Evolutionary conservation across 2,113 vertebrate species (phyloP).

Genomic region (Neotoma lepida): DNA sequence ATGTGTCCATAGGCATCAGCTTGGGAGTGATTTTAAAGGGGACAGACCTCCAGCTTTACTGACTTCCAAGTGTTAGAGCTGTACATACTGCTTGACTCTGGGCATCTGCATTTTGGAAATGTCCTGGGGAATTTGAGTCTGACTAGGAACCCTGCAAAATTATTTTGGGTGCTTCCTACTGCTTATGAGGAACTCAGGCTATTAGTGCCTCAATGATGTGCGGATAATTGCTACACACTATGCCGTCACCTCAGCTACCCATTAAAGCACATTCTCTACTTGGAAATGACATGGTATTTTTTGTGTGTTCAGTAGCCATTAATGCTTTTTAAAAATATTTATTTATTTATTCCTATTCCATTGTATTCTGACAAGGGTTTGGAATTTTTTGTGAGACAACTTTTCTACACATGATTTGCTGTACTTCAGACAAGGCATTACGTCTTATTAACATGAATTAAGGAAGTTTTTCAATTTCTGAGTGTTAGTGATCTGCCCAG

Average conservation of each 20-base stretch:
- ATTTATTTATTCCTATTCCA: neutral
- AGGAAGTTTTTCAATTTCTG: conserved; percentile 25
- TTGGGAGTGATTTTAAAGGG: neutral
- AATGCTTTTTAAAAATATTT: neutral
- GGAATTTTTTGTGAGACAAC: neutral
- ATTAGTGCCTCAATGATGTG: neutral
- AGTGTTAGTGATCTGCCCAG: neutral
- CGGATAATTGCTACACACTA: neutral
- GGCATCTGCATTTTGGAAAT: neutral
- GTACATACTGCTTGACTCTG: neutral
- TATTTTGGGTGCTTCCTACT: neutral
- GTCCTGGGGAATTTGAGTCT: neutral
- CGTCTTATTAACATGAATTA: conserved; percentile 29
- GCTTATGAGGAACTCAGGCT: neutral
- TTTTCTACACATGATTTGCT: neutral
- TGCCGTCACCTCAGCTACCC: neutral
- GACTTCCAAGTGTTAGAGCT: neutral
- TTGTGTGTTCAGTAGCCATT: neutral
- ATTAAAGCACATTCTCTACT: neutral
- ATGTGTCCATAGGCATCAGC: neutral
- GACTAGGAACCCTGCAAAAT: neutral
- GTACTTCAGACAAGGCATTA: conserved; percentile 7
- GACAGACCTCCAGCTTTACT: neutral
- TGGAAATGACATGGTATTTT: conserved; percentile 9
- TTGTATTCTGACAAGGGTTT: neutral